Evolutionary conservation across 23 tunicate species (phyloP).

Genomic region (Botrylloides violaceus): DNA sequence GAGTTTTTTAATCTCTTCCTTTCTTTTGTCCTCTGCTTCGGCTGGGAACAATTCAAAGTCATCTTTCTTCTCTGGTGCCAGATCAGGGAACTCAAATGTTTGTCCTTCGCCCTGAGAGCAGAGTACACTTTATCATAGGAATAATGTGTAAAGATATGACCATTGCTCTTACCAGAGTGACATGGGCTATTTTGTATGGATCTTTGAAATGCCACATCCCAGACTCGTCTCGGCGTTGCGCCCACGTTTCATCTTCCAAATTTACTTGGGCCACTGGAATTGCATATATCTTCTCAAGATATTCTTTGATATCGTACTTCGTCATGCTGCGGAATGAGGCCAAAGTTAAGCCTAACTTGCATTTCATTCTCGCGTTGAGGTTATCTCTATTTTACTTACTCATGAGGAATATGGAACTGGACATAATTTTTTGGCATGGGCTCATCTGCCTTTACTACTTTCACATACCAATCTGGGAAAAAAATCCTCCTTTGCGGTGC

Average conservation of each 20-base stretch:
- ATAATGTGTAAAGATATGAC: neutral
- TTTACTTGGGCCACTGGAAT: conserved; percentile 40
- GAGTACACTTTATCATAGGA: too few species aligned
- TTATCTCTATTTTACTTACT: conserved; percentile 36
- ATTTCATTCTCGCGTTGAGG: too few species aligned
- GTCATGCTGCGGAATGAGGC: conserved; percentile 78
- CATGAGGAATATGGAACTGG: conserved; percentile 87
- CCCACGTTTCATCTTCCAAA: conserved; percentile 42
- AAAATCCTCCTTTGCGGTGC: conserved; percentile 82
- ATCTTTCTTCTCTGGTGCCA: conserved; percentile 19
- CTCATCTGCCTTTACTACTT: conserved; percentile 59
- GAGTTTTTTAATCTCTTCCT: neutral
- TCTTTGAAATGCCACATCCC: conserved; percentile 73
- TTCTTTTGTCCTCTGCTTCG: neutral
- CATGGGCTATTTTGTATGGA: conserved; percentile 87
- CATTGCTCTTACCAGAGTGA: conserved; percentile 36
- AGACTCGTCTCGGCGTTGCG: conserved; percentile 26
- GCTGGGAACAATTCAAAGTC: conserved; percentile 9
- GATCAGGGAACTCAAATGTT: conserved; percentile 58
- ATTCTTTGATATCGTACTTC: conserved; percentile 87
- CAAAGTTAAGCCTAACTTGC: too few species aligned
- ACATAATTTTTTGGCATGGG: conserved; percentile 78
- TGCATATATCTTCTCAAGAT: conserved; percentile 67
- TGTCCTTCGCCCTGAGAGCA: conserved; percentile 39
- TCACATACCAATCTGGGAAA: conserved; percentile 91